Base-by-base conservation (phyloP, 2,113 vertebrate genomes). In the Festucalex cinctus region DNA sequence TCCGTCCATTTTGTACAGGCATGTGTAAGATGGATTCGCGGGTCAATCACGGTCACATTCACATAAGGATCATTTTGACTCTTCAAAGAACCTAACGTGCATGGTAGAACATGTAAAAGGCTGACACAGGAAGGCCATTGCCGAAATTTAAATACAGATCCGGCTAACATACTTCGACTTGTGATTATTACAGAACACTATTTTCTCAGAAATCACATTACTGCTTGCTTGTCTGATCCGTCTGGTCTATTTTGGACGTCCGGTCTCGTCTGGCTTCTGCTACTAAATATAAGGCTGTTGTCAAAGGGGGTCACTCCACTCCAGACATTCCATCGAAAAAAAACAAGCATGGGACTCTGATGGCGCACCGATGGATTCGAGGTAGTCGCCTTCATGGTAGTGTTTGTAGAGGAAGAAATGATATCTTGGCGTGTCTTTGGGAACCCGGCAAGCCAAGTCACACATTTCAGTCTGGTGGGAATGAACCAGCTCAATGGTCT, bases 331-430 rank as follows among this genome's bases (percentile, higher is more conserved):
- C 26, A 17, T 17, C 22, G 3, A 54, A 54, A 54, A 2, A 26
- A 57, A 57, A 32, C 5, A 28, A 57, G 7, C 26, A 43, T 26
- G 36, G 20, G 13, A 43, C 13, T 22, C 9, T 66, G 49, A 53
- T 43, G 53, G 71, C 95, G 85, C 85, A 99, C 96, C 96, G 0
- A 98, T 91, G 79, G 95, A 97, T 85, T 98, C 97, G 44, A 98
- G 90, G 79, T 92, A 92, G 87, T 96, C 94, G 32, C 96, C 97
- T 86, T 99, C 95, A 0, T 99, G 95, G 3, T 91, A 94, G 82
- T 99, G 97, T 80, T 95, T 98, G 83, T 96, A 98, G 46, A 99
- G 93, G 88, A 99, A 99, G 86, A 99, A 95, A 86, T 99, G 97
- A 78, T 99, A 98, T 81, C 97, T 94, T 63, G 96, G 95, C 0